Conservation (phyloP, 2,797 vertebrate species). For the Acipenser ruthenus region DNA sequence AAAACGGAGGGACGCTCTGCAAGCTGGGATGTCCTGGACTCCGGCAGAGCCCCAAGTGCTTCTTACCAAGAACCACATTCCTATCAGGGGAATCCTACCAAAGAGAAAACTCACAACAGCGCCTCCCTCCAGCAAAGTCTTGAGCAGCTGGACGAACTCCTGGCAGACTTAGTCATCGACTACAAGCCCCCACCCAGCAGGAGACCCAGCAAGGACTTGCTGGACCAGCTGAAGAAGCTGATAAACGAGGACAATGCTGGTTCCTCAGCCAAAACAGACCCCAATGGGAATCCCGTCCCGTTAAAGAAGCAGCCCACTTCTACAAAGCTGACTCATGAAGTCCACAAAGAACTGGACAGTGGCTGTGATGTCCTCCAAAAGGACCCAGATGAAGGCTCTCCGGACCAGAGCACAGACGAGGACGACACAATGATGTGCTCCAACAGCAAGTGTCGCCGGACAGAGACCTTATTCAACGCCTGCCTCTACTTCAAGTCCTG, state of each 20-base stretch:
- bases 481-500: constrained; percentile 96
- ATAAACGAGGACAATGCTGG: constrained; percentile 61
- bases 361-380: constrained; percentile 63
- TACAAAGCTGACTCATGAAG: constrained; percentile 59
- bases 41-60: constrained; percentile 33
- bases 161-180: constrained; percentile 89
- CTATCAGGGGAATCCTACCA: constrained; percentile 38
- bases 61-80: constrained; percentile 38
- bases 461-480: constrained; percentile 87
- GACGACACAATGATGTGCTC: constrained; percentile 90
- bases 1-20: constrained; percentile 57
- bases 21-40: constrained; percentile 62
- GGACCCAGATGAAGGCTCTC: constrained; percentile 69
- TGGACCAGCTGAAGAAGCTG: constrained; percentile 77
- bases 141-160: constrained; percentile 86
- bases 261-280: constrained; percentile 47
- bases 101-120: constrained; percentile 62
- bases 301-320: constrained; percentile 66
- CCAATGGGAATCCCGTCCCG: constrained; percentile 46
- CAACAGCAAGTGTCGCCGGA: constrained; percentile 83
- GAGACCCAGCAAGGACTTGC: constrained; percentile 58
- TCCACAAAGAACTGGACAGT: constrained; percentile 58
- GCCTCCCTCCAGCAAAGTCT: constrained; percentile 82
- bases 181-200: constrained; percentile 72
- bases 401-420: constrained; percentile 82